A percentile compares a stretch with the other conserved stretches of the same genome.
These are phyloP conservation scores for Dipodomys stephensi DNA, from an alignment of 2,113 vertebrate species.

Conservation along the genomic window DNA sequence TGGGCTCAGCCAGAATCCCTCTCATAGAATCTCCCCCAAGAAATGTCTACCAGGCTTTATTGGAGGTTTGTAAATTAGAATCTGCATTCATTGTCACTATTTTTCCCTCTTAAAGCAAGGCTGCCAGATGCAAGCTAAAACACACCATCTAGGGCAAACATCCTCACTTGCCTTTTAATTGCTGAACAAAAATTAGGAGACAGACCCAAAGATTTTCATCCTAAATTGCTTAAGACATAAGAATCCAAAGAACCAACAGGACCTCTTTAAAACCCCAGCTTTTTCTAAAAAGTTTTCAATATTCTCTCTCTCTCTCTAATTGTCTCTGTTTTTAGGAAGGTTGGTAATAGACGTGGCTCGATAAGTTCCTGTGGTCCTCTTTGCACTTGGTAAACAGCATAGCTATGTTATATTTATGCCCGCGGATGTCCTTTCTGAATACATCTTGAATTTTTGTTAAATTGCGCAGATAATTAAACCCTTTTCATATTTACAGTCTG, in stretches of 20 bases:
- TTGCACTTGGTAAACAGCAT: neutral
- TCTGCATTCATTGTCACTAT: neutral
- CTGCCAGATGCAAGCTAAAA: neutral
- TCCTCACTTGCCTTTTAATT: constrained; percentile 27
- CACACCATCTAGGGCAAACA: constrained; percentile 10
- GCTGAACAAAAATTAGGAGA: neutral
- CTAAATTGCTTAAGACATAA: constrained; percentile 13
- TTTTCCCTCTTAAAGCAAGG: constrained; percentile 39
- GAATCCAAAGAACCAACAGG: neutral
- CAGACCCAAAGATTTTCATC: neutral
- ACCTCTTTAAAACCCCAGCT: neutral
- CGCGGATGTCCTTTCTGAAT: constrained; percentile 73
- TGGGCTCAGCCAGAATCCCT: neutral
- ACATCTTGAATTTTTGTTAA: constrained; percentile 88
- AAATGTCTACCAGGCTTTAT: neutral
- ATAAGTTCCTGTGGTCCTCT: neutral
- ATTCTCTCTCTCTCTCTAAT: neutral
- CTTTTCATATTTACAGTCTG: constrained; percentile 89
- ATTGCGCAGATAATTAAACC: constrained; percentile 89
- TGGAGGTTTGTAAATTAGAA: constrained; percentile 19
- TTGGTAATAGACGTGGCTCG: accelerated
- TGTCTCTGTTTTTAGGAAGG: constrained; percentile 1
- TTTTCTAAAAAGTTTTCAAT: neutral
- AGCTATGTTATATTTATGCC: constrained; percentile 41
- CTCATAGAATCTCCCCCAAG: constrained; percentile 10